These are phyloP conservation scores for Galeopterus variegatus DNA, from an alignment of 2,113 vertebrate genomes.

Conservation along the genomic window DNA sequence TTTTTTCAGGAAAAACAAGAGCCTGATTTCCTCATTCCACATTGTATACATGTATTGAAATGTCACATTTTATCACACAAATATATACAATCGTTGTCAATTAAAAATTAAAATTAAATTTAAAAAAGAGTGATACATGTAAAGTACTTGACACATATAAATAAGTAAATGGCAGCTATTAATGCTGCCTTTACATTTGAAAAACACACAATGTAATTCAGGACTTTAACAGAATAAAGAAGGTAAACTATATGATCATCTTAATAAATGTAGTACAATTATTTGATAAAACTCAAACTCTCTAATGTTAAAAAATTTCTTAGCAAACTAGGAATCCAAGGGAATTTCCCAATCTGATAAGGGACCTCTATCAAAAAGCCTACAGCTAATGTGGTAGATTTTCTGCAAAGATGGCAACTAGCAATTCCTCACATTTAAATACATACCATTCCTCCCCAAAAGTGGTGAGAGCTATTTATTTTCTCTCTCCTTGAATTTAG, in stretches of 20 bases:
- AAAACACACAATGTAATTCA: not conserved
- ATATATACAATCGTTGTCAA: not conserved
- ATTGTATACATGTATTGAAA: not conserved
- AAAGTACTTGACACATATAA: not conserved
- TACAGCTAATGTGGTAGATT: not conserved
- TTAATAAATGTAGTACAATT: not conserved
- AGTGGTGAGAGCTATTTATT: not conserved
- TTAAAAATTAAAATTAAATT: not conserved
- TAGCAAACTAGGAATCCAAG: not conserved
- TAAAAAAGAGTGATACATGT: not conserved
- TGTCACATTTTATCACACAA: not conserved
- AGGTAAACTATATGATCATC: not conserved
- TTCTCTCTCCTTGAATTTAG: constrained; percentile 8
- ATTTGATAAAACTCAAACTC: constrained; percentile 26
- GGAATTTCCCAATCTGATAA: no score
- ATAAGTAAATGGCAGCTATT: constrained; percentile 3
- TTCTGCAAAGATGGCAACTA: not conserved
- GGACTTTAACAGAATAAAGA: not conserved
- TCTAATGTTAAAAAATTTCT: not conserved
- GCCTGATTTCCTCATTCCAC: not conserved
- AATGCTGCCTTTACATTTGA: constrained; percentile 16
- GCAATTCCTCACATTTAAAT: not conserved
- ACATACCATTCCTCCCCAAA: not conserved
- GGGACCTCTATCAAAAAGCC: not conserved
- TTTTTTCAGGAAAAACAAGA: constrained; percentile 31